Conservation (phyloP, 2,113 vertebrate genomes). For the Nothoprocta pentlandii region DNA sequence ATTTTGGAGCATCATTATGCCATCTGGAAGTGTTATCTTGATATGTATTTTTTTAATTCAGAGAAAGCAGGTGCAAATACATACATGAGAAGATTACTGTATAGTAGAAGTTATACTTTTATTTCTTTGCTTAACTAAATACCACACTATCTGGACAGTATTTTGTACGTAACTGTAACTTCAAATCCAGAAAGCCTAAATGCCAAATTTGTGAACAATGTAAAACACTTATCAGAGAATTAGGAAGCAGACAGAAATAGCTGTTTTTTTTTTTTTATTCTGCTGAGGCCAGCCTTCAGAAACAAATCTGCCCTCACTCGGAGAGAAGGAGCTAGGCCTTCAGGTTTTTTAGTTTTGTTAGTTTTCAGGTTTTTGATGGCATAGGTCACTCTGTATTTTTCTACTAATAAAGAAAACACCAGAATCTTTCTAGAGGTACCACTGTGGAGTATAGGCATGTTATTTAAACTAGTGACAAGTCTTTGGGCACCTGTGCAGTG, state of each 20-base stretch:
- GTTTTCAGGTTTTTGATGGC: neutral
- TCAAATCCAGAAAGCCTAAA: neutral
- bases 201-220: neutral
- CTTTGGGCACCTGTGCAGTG: neutral
- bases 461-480: neutral
- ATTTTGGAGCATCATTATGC: neutral
- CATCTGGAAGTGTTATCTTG: neutral
- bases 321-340: neutral
- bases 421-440: neutral
- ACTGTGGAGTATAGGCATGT: neutral
- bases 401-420: neutral
- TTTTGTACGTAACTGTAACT: neutral
- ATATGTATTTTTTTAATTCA: neutral
- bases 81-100: neutral
- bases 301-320: neutral
- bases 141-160: neutral
- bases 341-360: neutral
- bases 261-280: neutral
- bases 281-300: neutral
- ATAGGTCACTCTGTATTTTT: neutral
- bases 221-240: neutral
- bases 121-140: neutral
- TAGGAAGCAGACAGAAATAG: neutral
- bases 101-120: neutral
- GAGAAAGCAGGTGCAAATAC: neutral